Conservation (phyloP, 2,797 vertebrate genomes). For the Lerista edwardsae region DNA sequence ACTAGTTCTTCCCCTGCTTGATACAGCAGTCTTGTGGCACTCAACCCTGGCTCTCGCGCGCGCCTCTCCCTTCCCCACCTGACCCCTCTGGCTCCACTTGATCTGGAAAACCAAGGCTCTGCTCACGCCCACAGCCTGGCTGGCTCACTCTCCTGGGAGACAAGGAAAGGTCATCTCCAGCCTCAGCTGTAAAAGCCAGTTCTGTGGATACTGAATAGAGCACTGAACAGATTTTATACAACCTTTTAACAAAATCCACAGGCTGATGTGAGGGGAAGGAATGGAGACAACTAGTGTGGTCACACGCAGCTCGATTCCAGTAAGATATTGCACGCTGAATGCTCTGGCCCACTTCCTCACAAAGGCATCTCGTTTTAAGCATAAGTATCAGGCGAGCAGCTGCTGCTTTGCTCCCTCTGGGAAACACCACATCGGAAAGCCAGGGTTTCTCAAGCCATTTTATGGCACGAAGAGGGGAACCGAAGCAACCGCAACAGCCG, state of each 20-base stretch:
- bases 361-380: not conserved
- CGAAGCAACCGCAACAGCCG: not conserved
- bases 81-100: not conserved
- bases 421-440: not conserved
- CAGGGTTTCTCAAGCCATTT: not conserved
- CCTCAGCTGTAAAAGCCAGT: not conserved
- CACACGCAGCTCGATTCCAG: slow-evolving; percentile 15
- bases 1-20: not conserved
- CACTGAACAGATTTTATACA: slow-evolving; percentile 13
- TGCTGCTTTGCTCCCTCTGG: not conserved
- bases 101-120: not conserved
- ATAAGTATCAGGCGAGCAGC: not conserved
- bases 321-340: slow-evolving; percentile 9
- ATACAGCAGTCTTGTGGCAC: not conserved
- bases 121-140: not conserved
- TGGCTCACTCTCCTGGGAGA: not conserved
- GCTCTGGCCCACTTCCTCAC: not conserved
- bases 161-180: slow-evolving; percentile 17
- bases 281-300: not conserved
- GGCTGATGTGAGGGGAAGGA: not conserved
- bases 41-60: not conserved
- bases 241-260: slow-evolving; percentile 13
- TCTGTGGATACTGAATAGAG: slow-evolving; percentile 12
- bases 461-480: not conserved
- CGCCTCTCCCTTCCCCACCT: not conserved